Percentiles rank a stretch among this genome's conserved stretches.
phyloP scores from a whole-genome alignment of 1,140 invertebrate genomes.

The Venustaconcha ellipsiformis region DNA sequence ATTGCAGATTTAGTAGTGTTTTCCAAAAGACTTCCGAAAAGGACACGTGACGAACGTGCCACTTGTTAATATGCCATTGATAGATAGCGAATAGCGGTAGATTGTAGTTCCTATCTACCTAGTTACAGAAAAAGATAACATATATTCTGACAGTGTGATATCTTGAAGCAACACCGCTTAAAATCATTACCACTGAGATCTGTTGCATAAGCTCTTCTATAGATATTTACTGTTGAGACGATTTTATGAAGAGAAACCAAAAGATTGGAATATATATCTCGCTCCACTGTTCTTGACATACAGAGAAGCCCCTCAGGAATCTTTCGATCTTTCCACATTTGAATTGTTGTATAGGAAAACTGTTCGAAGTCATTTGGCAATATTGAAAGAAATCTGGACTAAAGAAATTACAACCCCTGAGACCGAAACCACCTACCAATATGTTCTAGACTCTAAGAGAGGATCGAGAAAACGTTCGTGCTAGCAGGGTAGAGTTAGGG shows the following conservation, averaged over 20 bases:
- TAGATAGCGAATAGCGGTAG: slow-evolving; percentile 25
- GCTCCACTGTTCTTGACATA: slow-evolving; percentile 28
- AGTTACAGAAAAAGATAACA: slow-evolving; percentile 12
- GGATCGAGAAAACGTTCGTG: not conserved
- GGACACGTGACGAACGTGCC: not conserved
- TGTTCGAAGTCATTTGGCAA: slow-evolving; percentile 38
- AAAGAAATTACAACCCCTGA: no score
- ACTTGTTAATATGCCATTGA: slow-evolving; percentile 14
- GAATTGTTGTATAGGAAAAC: slow-evolving; percentile 48
- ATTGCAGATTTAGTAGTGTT: slow-evolving; percentile 6
- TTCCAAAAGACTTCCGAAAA: slow-evolving; percentile 11
- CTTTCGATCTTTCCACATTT: slow-evolving; percentile 48
- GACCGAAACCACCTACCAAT: not conserved
- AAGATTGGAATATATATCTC: slow-evolving; percentile 43
- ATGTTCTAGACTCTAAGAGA: not conserved
- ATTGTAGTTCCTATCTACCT: slow-evolving; percentile 31
- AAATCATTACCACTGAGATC: slow-evolving; percentile 29
- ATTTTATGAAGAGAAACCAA: slow-evolving; percentile 20
- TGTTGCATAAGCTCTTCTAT: slow-evolving; percentile 34
- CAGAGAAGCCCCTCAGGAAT: slow-evolving; percentile 26
- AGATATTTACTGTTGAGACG: slow-evolving; percentile 55
- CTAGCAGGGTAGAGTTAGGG: not conserved
- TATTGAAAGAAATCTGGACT: slow-evolving; percentile 40
- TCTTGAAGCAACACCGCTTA: slow-evolving; percentile 40
- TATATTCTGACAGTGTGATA: slow-evolving; percentile 33